Conservation (phyloP, 2,797 vertebrate genomes). For the Mycteria americana region DNA sequence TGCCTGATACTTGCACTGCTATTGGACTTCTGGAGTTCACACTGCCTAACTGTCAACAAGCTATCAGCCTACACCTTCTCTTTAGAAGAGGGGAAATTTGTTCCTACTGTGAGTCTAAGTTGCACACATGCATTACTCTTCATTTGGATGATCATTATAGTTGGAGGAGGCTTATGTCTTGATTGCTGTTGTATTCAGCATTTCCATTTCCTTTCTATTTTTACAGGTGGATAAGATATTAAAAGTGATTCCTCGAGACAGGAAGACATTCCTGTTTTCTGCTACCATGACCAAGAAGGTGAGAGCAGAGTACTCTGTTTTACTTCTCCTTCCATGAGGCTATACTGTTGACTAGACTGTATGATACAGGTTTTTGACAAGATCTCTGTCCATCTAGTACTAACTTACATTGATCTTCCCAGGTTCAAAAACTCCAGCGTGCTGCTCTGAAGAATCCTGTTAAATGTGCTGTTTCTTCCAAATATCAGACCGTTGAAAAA, state of each 20-base stretch:
- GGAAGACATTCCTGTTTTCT: constrained; percentile 93
- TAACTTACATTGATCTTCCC: neutral
- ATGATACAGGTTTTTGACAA: neutral
- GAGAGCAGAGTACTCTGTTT: neutral
- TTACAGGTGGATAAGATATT: constrained; percentile 94
- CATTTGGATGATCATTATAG: neutral
- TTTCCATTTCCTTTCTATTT: constrained; percentile 2
- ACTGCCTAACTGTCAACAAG: neutral
- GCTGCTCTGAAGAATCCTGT: constrained; percentile 95
- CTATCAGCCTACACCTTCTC: neutral
- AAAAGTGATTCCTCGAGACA: constrained; percentile 94
- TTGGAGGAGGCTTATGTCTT: neutral
- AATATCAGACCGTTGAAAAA: constrained; percentile 96
- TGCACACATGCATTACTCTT: neutral
- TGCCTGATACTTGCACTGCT: neutral
- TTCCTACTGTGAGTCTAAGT: neutral
- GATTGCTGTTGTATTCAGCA: neutral
- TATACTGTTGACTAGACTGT: neutral
- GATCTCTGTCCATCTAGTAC: neutral
- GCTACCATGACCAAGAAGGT: constrained; percentile 99
- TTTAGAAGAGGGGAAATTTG: neutral
- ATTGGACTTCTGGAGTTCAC: neutral
- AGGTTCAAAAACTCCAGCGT: constrained; percentile 97
- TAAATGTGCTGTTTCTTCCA: constrained; percentile 93
- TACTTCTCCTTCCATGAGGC: neutral